Conservation (phyloP, 1,140 invertebrate genomes). For the Arion vulgaris region DNA sequence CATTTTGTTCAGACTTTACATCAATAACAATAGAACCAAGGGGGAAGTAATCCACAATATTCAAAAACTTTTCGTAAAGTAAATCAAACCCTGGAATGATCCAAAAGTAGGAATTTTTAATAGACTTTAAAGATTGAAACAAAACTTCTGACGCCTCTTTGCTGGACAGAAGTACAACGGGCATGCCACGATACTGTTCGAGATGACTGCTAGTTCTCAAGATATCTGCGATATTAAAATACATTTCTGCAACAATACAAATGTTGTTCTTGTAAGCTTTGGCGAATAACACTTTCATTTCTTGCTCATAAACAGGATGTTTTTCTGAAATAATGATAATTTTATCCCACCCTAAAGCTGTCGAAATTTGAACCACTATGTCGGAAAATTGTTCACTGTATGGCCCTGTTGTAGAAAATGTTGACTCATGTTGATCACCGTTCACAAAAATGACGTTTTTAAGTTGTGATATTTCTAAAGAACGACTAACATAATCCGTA, state of each 20-base stretch:
- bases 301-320: neutral
- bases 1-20: neutral
- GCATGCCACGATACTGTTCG: neutral
- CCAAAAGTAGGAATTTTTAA: constrained; percentile 7
- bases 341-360: neutral
- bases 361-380: neutral
- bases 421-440: no score
- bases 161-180: neutral
- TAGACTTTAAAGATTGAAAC: neutral
- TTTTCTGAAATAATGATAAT: neutral
- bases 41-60: constrained; percentile 4
- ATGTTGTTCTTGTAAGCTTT: neutral
- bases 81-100: neutral
- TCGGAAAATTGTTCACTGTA: neutral
- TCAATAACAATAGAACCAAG: neutral
- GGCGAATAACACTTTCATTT: neutral
- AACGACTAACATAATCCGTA: neutral
- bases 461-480: no score
- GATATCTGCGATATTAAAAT: no score
- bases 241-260: neutral
- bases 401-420: neutral
- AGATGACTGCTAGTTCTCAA: neutral
- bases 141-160: neutral
- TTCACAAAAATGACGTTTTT: neutral
- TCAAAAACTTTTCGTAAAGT: neutral